phyloP scores from a whole-genome alignment of 2,888 invertebrate species.

The Abscondita cerata region DNA sequence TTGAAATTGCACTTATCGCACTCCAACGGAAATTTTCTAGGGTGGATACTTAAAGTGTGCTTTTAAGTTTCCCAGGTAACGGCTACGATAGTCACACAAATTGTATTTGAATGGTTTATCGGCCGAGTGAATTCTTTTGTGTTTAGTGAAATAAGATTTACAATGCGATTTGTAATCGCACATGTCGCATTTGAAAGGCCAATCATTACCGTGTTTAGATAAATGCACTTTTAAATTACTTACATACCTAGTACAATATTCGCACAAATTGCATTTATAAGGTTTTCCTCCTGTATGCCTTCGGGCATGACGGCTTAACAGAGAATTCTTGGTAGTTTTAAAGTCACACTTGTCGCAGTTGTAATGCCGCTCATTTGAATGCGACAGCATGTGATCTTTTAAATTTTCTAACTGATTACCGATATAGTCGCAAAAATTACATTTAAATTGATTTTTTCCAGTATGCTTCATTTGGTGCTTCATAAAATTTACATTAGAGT shows the following conservation, averaged over 20 bases:
- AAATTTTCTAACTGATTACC: not conserved
- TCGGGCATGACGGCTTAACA: not conserved
- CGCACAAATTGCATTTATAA: not conserved
- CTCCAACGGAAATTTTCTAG: too few species aligned
- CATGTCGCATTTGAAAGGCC: conserved; percentile 2
- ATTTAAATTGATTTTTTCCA: conserved; percentile 8
- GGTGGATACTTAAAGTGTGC: too few species aligned
- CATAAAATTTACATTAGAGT: not conserved
- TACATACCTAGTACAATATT: not conserved
- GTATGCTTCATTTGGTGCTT: conserved; percentile 6
- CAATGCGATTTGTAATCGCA: not conserved
- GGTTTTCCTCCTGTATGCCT: not conserved
- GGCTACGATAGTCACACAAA: too few species aligned
- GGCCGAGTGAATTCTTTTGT: too few species aligned
- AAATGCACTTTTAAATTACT: not conserved
- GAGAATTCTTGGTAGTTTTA: not conserved
- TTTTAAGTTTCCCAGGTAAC: too few species aligned
- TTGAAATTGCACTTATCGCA: too few species aligned
- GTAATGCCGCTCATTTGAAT: not conserved
- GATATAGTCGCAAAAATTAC: conserved; percentile 4
- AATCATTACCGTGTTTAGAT: not conserved
- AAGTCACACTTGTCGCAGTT: not conserved
- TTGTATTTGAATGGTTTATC: too few species aligned
- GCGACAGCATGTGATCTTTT: not conserved
- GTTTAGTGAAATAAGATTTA: too few species aligned